These are phyloP conservation scores for Sparus aurata DNA, from an alignment of 2,797 vertebrate species.

Conservation along the genomic window DNA sequence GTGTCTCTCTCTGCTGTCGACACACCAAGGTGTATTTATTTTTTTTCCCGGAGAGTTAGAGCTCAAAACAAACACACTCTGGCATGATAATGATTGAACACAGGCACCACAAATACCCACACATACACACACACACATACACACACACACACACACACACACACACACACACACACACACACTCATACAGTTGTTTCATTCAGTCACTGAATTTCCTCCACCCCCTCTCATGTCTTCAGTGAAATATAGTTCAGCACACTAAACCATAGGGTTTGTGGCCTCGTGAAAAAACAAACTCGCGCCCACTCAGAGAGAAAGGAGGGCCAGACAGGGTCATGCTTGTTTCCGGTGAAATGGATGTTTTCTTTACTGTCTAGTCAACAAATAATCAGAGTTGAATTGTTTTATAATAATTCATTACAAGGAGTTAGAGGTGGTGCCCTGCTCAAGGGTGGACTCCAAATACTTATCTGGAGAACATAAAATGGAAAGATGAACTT, in stretches of 20 bases:
- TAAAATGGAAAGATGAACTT: background rate
- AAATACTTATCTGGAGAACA: background rate
- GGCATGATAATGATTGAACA: constrained; percentile 52
- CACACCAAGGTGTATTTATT: constrained; percentile 70
- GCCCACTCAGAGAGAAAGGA: constrained; percentile 82
- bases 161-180: constrained; percentile 40
- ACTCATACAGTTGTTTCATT: constrained; percentile 60
- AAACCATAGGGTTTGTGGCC: constrained; percentile 86
- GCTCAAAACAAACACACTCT: constrained; percentile 66
- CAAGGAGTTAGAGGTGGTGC: background rate
- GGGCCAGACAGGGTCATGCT: constrained; percentile 67
- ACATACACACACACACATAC: constrained; percentile 48
- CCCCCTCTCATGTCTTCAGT: constrained; percentile 68
- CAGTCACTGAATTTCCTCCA: constrained; percentile 66
- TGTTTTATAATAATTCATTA: constrained; percentile 5
- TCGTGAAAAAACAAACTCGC: constrained; percentile 76
- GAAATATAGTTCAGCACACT: constrained; percentile 79
- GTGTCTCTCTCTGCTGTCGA: constrained; percentile 55
- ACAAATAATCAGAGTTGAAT: background rate
- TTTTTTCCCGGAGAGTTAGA: constrained; percentile 47
- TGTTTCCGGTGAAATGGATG: constrained; percentile 66
- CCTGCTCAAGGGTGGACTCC: background rate
- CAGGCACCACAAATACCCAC: constrained; percentile 40
- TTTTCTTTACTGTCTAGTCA: background rate
- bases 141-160: constrained; percentile 39